Evolutionary conservation across 1,140 invertebrate genomes (phyloP).

Genomic region (Andrena cerasifolii): DNA sequence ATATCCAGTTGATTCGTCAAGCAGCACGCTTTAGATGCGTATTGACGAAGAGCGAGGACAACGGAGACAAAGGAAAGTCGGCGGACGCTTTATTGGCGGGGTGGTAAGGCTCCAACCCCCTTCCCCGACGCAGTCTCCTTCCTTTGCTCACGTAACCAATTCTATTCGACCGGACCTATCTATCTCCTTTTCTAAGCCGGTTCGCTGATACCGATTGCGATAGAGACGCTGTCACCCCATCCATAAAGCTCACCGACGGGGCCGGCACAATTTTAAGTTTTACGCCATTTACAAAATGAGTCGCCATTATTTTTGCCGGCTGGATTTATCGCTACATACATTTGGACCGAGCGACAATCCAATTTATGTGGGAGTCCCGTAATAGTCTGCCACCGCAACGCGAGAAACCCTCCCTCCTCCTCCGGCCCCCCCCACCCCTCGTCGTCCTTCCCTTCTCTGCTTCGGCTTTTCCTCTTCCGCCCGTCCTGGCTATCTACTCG

Average conservation of each 20-base stretch:
- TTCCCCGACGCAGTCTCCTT: conserved; percentile 38
- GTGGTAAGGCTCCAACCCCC: conserved; percentile 5
- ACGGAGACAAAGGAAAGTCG: conserved; percentile 18
- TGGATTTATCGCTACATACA: conserved; percentile 79
- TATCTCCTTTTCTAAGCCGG: conserved; percentile 42
- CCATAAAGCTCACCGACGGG: conserved; percentile 60
- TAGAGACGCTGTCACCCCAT: conserved; percentile 65
- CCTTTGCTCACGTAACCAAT: conserved; percentile 52
- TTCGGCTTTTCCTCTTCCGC: conserved; percentile 53
- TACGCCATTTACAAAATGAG: conserved; percentile 81
- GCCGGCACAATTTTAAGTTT: conserved; percentile 76
- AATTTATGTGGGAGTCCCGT: conserved; percentile 80
- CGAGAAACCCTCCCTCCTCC: conserved; percentile 65
- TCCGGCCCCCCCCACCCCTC: conserved; percentile 42
- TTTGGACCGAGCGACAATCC: conserved; percentile 75
- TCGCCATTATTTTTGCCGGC: conserved; percentile 78
- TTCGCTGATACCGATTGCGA: conserved; percentile 63
- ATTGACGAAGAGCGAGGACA: background rate
- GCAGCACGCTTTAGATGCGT: background rate
- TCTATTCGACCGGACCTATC: conserved; percentile 36
- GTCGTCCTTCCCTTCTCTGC: conserved; percentile 50
- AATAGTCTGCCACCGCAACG: conserved; percentile 77
- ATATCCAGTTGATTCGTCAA: background rate
- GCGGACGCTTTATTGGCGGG: conserved; percentile 38
- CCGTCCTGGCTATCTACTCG: conserved; percentile 40